Conservation (phyloP, 2,888 invertebrate species). For the Drosophila engyochracea region DNA sequence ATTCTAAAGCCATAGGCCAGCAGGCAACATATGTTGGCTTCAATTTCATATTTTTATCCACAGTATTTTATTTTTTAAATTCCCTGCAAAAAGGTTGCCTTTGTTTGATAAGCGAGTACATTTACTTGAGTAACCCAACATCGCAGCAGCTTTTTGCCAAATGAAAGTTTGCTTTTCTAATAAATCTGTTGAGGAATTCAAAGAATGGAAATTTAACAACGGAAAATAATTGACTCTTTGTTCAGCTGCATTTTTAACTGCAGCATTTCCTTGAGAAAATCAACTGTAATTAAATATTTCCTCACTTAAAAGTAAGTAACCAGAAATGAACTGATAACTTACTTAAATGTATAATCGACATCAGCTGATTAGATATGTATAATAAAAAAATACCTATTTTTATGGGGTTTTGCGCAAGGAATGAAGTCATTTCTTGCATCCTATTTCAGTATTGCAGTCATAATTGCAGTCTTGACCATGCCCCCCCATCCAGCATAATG, state of each 20-base stretch:
- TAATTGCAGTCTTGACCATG: not conserved
- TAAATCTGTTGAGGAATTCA: not conserved
- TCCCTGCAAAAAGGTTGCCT: conserved; percentile 3
- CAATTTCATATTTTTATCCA: conserved; percentile 56
- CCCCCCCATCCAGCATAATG: conserved; percentile 36
- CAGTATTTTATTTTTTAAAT: not conserved
- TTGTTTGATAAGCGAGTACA: conserved; percentile 3
- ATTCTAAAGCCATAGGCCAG: conserved; percentile 59
- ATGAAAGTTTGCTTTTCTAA: not conserved
- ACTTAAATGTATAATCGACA: not conserved
- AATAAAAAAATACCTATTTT: too few species aligned
- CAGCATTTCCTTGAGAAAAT: not conserved
- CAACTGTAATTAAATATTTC: not conserved
- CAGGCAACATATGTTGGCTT: conserved; percentile 69
- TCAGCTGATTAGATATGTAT: too few species aligned
- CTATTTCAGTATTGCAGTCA: not conserved
- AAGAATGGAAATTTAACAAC: not conserved
- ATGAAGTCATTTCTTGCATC: not conserved
- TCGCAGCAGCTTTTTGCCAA: not conserved
- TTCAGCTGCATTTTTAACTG: not conserved
- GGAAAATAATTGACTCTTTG: not conserved
- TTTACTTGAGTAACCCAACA: not conserved
- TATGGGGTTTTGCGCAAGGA: not conserved
- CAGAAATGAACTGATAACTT: not conserved
- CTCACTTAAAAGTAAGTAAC: not conserved